A percentile compares a stretch with the other conserved stretches of the same genome.
Conservation (phyloP, 2,888 invertebrate species). For the Euproctis similis region DNA sequence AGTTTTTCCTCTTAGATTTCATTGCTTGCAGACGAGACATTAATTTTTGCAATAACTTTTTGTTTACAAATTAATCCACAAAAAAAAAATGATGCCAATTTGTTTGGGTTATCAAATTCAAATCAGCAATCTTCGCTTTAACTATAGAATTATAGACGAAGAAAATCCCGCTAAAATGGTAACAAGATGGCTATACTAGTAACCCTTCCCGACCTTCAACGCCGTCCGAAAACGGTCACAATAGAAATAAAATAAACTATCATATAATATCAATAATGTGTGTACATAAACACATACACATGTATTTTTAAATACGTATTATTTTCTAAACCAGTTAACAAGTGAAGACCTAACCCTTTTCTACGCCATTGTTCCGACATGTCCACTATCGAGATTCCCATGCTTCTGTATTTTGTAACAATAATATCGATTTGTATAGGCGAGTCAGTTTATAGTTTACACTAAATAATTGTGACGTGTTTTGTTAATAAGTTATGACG, state of each 20-base stretch:
- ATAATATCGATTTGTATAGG: constrained; percentile 56
- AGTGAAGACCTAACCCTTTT: constrained; percentile 43
- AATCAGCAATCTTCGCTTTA: too few relatives aligned
- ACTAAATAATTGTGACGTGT: constrained; percentile 61
- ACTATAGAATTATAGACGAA: too few relatives aligned
- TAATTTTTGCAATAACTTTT: too few relatives aligned
- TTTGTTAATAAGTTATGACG: constrained; percentile 60
- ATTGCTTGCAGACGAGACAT: too few relatives aligned
- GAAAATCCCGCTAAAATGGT: constrained; percentile 2
- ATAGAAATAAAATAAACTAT: constrained; percentile 63
- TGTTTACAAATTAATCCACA: too few relatives aligned
- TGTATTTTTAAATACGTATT: constrained; percentile 75
- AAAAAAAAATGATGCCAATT: too few relatives aligned
- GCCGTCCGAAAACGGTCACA: constrained; percentile 28
- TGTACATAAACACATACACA: constrained; percentile 62
- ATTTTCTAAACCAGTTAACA: constrained; percentile 69
- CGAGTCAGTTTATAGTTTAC: constrained; percentile 42
- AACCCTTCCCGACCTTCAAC: constrained; percentile 45
- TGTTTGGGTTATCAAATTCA: too few relatives aligned
- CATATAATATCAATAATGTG: constrained; percentile 75
- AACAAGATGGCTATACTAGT: constrained; percentile 8
- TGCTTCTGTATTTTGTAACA: constrained; percentile 43
- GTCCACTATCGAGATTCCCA: constrained; percentile 66
- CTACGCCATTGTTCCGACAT: constrained; percentile 24
- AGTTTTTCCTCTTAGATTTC: too few relatives aligned